Evolutionary conservation across 2,113 vertebrate genomes (phyloP).

Genomic region (Benthochromis sp.): DNA sequence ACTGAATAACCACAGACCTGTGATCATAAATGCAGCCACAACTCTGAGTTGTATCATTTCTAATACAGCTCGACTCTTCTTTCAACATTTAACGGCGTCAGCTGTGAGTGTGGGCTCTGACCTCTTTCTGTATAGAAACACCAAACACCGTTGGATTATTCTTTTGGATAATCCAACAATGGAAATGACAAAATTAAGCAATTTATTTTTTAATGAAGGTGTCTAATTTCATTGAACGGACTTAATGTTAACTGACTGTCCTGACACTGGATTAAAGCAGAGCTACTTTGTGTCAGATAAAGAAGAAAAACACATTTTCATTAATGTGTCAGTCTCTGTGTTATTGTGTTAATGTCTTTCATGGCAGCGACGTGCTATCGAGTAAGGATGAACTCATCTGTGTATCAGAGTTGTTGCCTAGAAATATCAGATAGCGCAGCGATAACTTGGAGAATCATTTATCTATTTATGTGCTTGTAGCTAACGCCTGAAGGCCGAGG

Average conservation of each 20-base stretch:
- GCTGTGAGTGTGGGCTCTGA: background rate
- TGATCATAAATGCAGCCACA: background rate
- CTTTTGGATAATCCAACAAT: background rate
- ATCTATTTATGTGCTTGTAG: background rate
- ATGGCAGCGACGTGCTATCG: background rate
- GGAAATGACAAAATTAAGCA: background rate
- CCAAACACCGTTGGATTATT: background rate
- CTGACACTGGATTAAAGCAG: background rate
- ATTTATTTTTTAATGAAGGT: background rate
- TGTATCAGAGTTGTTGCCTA: background rate
- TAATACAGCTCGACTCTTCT: background rate
- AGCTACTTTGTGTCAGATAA: background rate
- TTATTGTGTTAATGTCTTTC: background rate
- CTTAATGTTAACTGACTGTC: background rate
- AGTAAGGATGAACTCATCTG: background rate
- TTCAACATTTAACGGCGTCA: background rate
- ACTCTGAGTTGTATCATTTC: background rate
- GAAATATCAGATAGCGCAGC: background rate
- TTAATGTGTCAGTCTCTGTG: accelerated
- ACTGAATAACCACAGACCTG: background rate
- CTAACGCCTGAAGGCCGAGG: background rate
- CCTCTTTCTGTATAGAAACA: background rate
- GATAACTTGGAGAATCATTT: accelerated
- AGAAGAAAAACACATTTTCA: background rate
- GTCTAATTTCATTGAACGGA: background rate